Evolutionary conservation across 1,140 invertebrate species (phyloP), one percentile per base, ranked within the genome.

Genomic region (Theocolax elegans): DNA sequence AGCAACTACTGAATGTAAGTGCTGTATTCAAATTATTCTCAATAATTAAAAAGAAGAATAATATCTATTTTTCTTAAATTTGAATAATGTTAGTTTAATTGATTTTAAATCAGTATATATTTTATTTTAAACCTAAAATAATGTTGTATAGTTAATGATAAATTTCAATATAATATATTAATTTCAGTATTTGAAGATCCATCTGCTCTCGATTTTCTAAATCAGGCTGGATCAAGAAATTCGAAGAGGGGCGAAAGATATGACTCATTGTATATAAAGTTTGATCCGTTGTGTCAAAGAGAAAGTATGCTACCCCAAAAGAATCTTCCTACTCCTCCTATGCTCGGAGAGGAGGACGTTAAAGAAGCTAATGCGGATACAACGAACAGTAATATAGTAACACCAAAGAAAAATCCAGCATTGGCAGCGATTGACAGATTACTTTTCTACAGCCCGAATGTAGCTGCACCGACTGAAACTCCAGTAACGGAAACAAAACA

Each of bases 211-310:
- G 84, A 86, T 64, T 86, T 81, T 64, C 64, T 86, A 21, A 69
- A 80, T 51, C 65, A 59, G 15, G 75, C 77, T 60, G 79, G 72
- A 21, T 77, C 75, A 15, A 65, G 66, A 7, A 72, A 66, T 38
- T 42, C 74, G 6, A 74, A 76, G 19, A 78, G 84, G 21, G 84
- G 83, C 74, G 82, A 85, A 51, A 86, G 87, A 59, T 82, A 86
- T 51, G 87, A 89, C 67, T 89, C 88, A 70, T 79, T 90, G 23
- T 89, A 88, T 76, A 82, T 89, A 21, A 90, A 89, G 72, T 90
- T 90, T 74, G 89, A 90, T 79, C 89, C 89, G 15, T 73, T 89
- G 35, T 85, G 89, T 76, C 73, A 79, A 56, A 81, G 85, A 58
- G 77, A 76, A 64, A 84, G 72, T 27, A 86, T 86, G 83, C 76